Conservation (phyloP, 2,888 invertebrate species). For the Gastrophysa polygoni region DNA sequence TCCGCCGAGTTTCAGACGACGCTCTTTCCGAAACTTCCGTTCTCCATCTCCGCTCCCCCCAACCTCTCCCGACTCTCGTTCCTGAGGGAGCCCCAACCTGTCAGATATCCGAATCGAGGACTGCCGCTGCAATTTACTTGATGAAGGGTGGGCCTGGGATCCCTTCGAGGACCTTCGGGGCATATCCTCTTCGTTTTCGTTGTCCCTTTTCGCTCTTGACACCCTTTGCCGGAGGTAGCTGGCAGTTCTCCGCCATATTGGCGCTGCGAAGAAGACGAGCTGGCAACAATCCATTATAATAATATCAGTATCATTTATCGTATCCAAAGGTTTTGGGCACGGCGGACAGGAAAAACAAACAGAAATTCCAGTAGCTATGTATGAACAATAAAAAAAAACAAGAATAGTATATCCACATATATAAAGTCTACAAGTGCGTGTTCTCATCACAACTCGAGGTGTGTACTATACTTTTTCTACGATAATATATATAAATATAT, state of each 20-base stretch:
- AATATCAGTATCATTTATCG: too few relatives aligned
- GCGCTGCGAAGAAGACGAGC: too few relatives aligned
- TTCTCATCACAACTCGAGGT: too few relatives aligned
- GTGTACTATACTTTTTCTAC: too few relatives aligned
- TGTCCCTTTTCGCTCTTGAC: constrained; percentile 28
- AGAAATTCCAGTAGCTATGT: too few relatives aligned
- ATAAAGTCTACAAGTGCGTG: too few relatives aligned
- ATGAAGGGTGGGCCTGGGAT: constrained; percentile 55
- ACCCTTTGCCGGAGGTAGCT: constrained; percentile 9
- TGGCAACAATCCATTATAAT: too few relatives aligned
- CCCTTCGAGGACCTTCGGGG: constrained; percentile 24
- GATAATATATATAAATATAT: too few relatives aligned
- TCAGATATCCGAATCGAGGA: constrained; percentile 58
- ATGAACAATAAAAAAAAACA: too few relatives aligned
- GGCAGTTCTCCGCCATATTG: background rate
- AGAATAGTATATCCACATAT: too few relatives aligned
- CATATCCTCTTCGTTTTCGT: constrained; percentile 22
- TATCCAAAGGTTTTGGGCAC: too few relatives aligned
- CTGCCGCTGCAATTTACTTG: constrained; percentile 58
- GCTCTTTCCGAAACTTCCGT: constrained; percentile 11
- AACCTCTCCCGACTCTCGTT: constrained; percentile 44
- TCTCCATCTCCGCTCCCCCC: constrained; percentile 17
- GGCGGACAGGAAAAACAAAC: too few relatives aligned
- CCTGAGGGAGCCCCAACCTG: constrained; percentile 54
- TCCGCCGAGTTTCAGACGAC: background rate